Evolutionary conservation across 2,113 vertebrate genomes (phyloP).

Genomic region (Taurulus bubalis): DNA sequence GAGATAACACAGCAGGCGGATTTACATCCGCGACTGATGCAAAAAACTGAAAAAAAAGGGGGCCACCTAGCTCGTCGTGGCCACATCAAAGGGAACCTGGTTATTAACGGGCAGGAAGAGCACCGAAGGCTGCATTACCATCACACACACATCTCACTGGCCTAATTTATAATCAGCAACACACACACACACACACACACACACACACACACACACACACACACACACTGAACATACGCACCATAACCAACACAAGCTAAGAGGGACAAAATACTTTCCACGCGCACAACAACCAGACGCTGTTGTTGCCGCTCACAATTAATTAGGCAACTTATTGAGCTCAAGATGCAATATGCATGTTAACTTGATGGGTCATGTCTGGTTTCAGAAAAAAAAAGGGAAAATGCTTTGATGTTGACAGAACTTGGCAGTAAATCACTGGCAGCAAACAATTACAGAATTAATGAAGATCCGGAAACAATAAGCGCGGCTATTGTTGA

Average conservation of each 20-base stretch:
- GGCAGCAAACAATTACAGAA: conserved; percentile 79
- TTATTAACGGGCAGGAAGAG: conserved; percentile 75
- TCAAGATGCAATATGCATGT: conserved; percentile 81
- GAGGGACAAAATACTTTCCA: conserved; percentile 64
- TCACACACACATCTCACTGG: conserved; percentile 41
- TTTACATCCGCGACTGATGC: conserved; percentile 80
- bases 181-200: conserved; percentile 37
- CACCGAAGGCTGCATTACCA: conserved; percentile 74
- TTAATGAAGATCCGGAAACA: conserved; percentile 84
- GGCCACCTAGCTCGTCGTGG: conserved; percentile 64
- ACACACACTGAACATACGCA: conserved; percentile 33
- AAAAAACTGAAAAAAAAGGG: conserved; percentile 75
- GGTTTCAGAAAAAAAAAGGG: conserved; percentile 60
- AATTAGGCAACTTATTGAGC: conserved; percentile 81
- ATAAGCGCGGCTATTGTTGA: conserved; percentile 72
- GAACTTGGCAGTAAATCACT: conserved; percentile 83
- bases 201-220: conserved; percentile 30
- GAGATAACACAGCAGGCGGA: conserved; percentile 72
- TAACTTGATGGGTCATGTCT: conserved; percentile 83
- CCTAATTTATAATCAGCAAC: conserved; percentile 61
- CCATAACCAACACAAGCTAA: conserved; percentile 41
- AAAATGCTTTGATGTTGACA: conserved; percentile 84
- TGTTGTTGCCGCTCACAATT: conserved; percentile 74
- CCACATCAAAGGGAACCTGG: conserved; percentile 82
- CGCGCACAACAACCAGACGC: conserved; percentile 62